These are phyloP conservation scores for Epinephelus moara DNA, from an alignment of 2,113 vertebrate species.

Conservation along the genomic window DNA sequence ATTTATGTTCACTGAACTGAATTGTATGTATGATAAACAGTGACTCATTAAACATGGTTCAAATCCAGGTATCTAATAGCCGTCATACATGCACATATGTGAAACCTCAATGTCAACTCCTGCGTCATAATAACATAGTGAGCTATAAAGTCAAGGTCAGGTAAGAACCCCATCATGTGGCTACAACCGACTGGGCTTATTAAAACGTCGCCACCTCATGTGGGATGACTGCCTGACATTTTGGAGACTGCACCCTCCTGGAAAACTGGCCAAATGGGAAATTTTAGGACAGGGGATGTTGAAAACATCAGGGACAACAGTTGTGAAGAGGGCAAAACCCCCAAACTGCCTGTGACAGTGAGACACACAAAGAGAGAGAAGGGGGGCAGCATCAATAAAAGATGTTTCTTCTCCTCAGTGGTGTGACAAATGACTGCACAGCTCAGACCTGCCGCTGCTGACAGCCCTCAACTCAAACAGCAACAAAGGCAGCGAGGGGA, in stretches of 20 bases:
- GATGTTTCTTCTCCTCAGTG: slow-evolving; percentile 62
- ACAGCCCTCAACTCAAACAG: slow-evolving; percentile 59
- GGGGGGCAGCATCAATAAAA: slow-evolving; percentile 69
- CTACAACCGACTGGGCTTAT: neutral
- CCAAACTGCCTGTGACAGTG: slow-evolving; percentile 43
- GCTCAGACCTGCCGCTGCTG: slow-evolving; percentile 67
- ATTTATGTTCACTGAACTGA: slow-evolving; percentile 55
- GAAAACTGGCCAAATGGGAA: slow-evolving; percentile 22
- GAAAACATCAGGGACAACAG: slow-evolving; percentile 35
- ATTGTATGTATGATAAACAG: slow-evolving; percentile 38
- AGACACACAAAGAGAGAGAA: slow-evolving; percentile 39
- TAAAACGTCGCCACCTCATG: slow-evolving; percentile 12
- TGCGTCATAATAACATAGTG: slow-evolving; percentile 10
- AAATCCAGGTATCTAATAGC: slow-evolving; percentile 1
- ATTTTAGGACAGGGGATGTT: slow-evolving; percentile 18
- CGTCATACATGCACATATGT: neutral
- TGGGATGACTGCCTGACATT: slow-evolving; percentile 26
- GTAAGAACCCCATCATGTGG: slow-evolving; percentile 16
- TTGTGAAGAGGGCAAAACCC: slow-evolving; percentile 47
- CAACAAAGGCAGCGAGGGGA: slow-evolving; percentile 36
- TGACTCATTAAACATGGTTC: slow-evolving; percentile 19
- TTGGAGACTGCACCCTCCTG: slow-evolving; percentile 21
- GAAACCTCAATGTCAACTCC: neutral
- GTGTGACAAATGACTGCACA: slow-evolving; percentile 75
- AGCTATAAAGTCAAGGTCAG: slow-evolving; percentile 48